phyloP scores from a whole-genome alignment of 2,113 vertebrate genomes.

The Pardalotus punctatus region DNA sequence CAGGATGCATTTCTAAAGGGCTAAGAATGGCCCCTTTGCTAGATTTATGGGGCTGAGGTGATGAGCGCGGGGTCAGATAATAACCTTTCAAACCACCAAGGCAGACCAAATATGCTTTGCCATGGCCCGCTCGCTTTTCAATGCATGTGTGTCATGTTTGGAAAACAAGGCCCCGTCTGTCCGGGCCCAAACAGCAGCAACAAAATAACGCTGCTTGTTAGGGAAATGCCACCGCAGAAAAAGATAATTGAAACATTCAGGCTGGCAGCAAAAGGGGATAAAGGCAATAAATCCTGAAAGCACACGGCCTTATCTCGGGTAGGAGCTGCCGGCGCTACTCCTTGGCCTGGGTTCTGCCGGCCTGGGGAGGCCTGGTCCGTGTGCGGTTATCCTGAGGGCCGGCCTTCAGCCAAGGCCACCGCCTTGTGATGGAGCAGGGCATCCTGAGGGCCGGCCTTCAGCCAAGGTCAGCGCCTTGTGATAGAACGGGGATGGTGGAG shows the following conservation, averaged over 20 bases:
- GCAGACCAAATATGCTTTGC: slow-evolving; percentile 29
- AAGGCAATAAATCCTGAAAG: slow-evolving; percentile 43
- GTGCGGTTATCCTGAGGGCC: neutral
- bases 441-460: neutral
- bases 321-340: neutral
- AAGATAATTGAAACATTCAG: slow-evolving; percentile 58
- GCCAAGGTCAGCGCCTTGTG: neutral
- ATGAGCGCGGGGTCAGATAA: neutral
- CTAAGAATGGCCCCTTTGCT: neutral
- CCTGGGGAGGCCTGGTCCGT: neutral
- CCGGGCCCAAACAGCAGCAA: neutral
- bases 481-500: fast-evolving
- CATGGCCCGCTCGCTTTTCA: neutral
- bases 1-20: neutral
- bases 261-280: slow-evolving; percentile 4
- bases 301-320: neutral
- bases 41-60: slow-evolving; percentile 20
- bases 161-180: slow-evolving; percentile 35
- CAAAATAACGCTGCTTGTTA: slow-evolving; percentile 5
- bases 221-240: slow-evolving; percentile 14
- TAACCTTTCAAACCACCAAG: slow-evolving; percentile 4
- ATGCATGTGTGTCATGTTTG: neutral
- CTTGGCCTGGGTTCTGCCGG: neutral
- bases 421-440: fast-evolving
- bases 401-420: neutral